Evolutionary conservation across 37 sponge, comb jelly and placozoan genomes (phyloP).

Genomic region (Hormiphora californensis): DNA sequence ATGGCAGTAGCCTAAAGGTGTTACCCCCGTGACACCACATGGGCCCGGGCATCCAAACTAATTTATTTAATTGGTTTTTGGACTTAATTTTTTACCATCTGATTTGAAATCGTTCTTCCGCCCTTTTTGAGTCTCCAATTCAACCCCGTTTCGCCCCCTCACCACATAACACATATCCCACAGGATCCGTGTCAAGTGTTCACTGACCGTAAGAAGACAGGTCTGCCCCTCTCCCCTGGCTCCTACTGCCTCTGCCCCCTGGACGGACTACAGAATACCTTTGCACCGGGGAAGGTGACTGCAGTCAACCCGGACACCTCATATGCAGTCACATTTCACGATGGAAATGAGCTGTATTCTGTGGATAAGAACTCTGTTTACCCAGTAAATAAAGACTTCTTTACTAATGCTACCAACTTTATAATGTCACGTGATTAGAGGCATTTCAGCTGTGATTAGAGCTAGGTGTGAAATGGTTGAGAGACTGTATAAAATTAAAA

Average conservation of each 20-base stretch:
- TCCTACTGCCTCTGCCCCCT: constrained; percentile 34
- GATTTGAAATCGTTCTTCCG: background rate
- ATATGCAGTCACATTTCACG: background rate
- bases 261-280: background rate
- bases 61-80: too few species aligned
- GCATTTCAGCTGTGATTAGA: too few species aligned
- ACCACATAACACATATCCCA: too few species aligned
- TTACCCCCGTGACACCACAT: too few species aligned
- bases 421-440: background rate
- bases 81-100: background rate
- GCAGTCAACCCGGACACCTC: background rate
- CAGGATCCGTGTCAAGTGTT: constrained; percentile 16
- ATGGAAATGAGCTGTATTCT: background rate
- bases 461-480: too few species aligned
- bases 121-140: background rate
- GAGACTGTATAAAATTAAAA: too few species aligned
- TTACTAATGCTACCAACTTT: background rate
- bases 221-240: background rate
- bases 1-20: too few species aligned
- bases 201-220: background rate
- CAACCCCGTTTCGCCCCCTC: too few species aligned
- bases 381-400: background rate
- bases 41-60: too few species aligned
- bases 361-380: background rate
- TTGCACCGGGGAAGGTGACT: background rate